Evolutionary conservation across 53 echinoderm and acorn worm species (phyloP), one percentile per base, ranked within the genome.

Genomic region (Holothuria leucospilota): DNA sequence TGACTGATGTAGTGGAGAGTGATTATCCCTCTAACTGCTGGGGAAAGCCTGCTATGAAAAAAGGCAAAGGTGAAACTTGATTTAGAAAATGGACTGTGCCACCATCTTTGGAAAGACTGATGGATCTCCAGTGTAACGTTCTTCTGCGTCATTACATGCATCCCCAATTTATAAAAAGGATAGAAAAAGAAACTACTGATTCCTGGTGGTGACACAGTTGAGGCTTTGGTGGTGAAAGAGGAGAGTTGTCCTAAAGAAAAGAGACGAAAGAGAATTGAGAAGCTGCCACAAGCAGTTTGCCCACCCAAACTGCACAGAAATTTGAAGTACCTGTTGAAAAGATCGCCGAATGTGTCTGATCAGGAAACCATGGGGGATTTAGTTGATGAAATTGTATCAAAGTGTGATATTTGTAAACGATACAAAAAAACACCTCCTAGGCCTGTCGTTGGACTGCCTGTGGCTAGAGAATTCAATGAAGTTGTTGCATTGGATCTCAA

Each of bases 11-110:
- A 46, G 77, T n/a, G 29, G 71, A 64, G 5, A 64, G 64, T 64
- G 64, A 64, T 64, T 18, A 0, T 16, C 26, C 77, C 51, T 13
- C 77, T n/a, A n/a, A n/a, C n/a, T 51, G n/a, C 27, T 77, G 46
- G 77, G n/a, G 77, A 15, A 77, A 77, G 25, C 77, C 77, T 25
- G 77, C 53, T 23, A 77, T 77, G 77, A 77, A 77, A 51, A n/a
- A 77, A 52, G 42, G 77, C 77, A 7, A 52, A 49, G 51, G 77
- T 77, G 77, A 77, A 77, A 14, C 52, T 77, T 77, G 77, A 77
- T 23, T 77, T 0, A 34, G 77, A 77, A 51, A 77, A 77, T 77
- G 77, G n/a, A 77, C 42, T 52, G 77, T 51, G 53, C 77, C 7
- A 49, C 42, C 41, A 77, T 51, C 51, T 77, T 77, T 49, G 52